Conservation (phyloP, 2,113 vertebrate species). For the Glareola pratincola region DNA sequence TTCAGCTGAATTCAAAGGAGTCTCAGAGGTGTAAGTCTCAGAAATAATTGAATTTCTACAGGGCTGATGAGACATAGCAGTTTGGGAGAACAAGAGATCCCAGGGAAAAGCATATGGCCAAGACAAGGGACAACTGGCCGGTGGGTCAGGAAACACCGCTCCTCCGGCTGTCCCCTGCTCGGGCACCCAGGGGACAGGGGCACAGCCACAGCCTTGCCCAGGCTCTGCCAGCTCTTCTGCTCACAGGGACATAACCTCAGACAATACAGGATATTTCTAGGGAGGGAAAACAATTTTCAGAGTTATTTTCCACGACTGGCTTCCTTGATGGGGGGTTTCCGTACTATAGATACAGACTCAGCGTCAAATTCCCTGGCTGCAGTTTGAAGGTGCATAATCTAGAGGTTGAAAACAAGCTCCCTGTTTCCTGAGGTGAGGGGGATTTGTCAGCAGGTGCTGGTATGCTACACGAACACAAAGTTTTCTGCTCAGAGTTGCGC, state of each 20-base stretch:
- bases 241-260: neutral
- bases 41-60: neutral
- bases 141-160: neutral
- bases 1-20: neutral
- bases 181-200: neutral
- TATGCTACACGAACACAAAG: neutral
- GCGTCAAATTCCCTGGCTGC: neutral
- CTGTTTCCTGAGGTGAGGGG: neutral
- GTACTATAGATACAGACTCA: neutral
- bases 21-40: neutral
- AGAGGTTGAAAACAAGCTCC: neutral
- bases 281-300: neutral
- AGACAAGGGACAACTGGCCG: fast-evolving
- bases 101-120: neutral
- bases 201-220: neutral
- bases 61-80: neutral
- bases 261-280: neutral
- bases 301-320: neutral
- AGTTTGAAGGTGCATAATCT: neutral
- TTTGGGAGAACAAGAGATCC: neutral
- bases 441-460: neutral
- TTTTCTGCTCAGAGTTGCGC: neutral
- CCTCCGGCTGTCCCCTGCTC: neutral
- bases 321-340: neutral
- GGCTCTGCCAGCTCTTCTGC: neutral